phyloP scores from a whole-genome alignment of 2,797 vertebrate species.

The Lepilemur septentrionalis region DNA sequence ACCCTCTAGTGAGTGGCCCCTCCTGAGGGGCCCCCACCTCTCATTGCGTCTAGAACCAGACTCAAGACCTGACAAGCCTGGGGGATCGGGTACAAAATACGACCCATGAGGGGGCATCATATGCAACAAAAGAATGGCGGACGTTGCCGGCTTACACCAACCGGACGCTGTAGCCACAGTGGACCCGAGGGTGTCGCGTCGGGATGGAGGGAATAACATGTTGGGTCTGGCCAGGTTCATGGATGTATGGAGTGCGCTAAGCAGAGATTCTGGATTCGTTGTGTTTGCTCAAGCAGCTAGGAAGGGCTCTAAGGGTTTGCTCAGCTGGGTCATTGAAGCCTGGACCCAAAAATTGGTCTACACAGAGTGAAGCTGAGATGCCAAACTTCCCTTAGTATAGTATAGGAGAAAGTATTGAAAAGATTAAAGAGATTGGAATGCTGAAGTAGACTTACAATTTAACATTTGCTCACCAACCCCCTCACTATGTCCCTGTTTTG shows the following conservation, averaged over 20 bases:
- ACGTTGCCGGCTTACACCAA: rapidly evolving
- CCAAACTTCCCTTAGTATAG: neutral
- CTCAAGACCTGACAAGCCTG: neutral
- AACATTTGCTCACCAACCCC: neutral
- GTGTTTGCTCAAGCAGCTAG: neutral
- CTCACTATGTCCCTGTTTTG: neutral
- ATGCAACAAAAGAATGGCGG: neutral
- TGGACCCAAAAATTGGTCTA: neutral
- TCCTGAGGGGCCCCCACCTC: neutral
- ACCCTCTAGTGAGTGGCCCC: neutral
- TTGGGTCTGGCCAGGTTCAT: neutral
- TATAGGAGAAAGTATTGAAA: neutral
- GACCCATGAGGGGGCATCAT: neutral
- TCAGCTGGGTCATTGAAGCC: neutral
- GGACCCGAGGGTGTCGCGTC: rapidly evolving
- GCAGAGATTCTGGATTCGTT: neutral
- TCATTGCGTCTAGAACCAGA: neutral
- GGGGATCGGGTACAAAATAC: too few species aligned
- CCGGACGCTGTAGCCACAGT: too few species aligned
- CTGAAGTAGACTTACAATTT: neutral
- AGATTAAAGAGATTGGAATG: neutral
- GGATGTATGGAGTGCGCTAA: rapidly evolving
- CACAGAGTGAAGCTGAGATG: neutral
- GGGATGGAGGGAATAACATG: rapidly evolving
- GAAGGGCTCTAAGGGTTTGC: neutral